These are phyloP conservation scores for Harpalus rufipes DNA, from an alignment of 2,888 invertebrate species.

Conservation along the genomic window DNA sequence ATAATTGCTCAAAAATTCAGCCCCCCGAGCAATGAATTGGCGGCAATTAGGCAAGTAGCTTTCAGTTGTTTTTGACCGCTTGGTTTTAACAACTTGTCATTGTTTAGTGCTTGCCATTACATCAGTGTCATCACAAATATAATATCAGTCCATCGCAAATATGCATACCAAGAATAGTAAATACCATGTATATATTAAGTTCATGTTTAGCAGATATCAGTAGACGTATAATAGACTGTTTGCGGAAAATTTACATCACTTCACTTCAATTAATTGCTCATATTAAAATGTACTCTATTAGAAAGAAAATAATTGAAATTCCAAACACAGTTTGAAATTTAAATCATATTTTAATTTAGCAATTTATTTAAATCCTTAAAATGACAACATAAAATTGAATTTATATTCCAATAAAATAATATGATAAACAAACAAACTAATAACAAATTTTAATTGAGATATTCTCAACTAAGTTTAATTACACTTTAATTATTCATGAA, in stretches of 20 bases:
- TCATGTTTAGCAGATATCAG: too few relatives aligned
- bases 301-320: constrained; percentile 15
- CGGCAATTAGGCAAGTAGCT: too few relatives aligned
- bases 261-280: constrained; percentile 36
- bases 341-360: constrained; percentile 37
- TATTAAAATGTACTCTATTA: constrained; percentile 35
- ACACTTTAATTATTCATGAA: constrained; percentile 29
- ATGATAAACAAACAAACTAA: background rate
- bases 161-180: too few relatives aligned
- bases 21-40: too few relatives aligned
- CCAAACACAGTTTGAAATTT: constrained; percentile 6
- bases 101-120: too few relatives aligned
- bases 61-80: too few relatives aligned
- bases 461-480: constrained; percentile 4
- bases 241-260: background rate
- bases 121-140: too few relatives aligned
- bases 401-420: constrained; percentile 32
- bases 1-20: too few relatives aligned
- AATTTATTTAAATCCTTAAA: constrained; percentile 25
- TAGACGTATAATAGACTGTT: too few relatives aligned
- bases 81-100: too few relatives aligned
- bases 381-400: constrained; percentile 36
- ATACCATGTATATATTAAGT: too few relatives aligned
- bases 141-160: too few relatives aligned
- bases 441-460: constrained; percentile 27